Evolutionary conservation across 2,797 vertebrate species (phyloP).

Genomic region (Melanotaenia nigrans): DNA sequence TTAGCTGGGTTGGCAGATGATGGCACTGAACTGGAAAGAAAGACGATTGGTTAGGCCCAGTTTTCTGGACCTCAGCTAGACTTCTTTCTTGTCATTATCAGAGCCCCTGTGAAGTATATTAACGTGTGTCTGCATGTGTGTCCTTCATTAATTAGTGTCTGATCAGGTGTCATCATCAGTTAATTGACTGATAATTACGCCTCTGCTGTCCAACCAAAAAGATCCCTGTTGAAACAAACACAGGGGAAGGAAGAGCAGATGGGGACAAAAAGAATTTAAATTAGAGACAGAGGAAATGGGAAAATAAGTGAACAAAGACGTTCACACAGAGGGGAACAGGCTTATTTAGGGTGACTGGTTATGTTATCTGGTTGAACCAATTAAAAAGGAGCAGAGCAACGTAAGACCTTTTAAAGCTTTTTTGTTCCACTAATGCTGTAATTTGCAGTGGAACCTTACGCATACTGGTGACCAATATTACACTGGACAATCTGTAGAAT

Average conservation of each 20-base stretch:
- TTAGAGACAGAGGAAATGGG: slow-evolving; percentile 5
- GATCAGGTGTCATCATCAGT: slow-evolving; percentile 66
- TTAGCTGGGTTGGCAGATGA: slow-evolving; percentile 29
- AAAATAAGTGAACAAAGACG: slow-evolving; percentile 8
- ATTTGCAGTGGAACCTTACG: slow-evolving; percentile 13
- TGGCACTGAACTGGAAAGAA: slow-evolving; percentile 10
- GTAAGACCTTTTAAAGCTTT: slow-evolving; percentile 12
- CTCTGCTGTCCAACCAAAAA: slow-evolving; percentile 45
- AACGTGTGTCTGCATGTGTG: slow-evolving; percentile 7
- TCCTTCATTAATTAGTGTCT: slow-evolving; percentile 41
- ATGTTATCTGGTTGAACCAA: slow-evolving; percentile 42
- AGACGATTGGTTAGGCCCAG: slow-evolving; percentile 13
- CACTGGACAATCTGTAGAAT: slow-evolving; percentile 7
- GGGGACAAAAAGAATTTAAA: slow-evolving; percentile 7
- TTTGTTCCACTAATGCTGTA: neutral
- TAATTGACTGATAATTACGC: slow-evolving; percentile 62
- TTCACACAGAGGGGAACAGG: slow-evolving; percentile 30
- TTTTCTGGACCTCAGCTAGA: slow-evolving; percentile 25
- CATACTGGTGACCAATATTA: slow-evolving; percentile 14
- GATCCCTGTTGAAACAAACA: slow-evolving; percentile 15
- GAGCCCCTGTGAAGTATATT: slow-evolving; percentile 13
- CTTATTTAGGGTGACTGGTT: slow-evolving; percentile 48
- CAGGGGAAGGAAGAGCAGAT: slow-evolving; percentile 29
- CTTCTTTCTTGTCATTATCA: slow-evolving; percentile 7
- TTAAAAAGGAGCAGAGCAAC: slow-evolving; percentile 32